phyloP scores from a whole-genome alignment of 2,113 vertebrate genomes.

The Sprattus sprattus region DNA sequence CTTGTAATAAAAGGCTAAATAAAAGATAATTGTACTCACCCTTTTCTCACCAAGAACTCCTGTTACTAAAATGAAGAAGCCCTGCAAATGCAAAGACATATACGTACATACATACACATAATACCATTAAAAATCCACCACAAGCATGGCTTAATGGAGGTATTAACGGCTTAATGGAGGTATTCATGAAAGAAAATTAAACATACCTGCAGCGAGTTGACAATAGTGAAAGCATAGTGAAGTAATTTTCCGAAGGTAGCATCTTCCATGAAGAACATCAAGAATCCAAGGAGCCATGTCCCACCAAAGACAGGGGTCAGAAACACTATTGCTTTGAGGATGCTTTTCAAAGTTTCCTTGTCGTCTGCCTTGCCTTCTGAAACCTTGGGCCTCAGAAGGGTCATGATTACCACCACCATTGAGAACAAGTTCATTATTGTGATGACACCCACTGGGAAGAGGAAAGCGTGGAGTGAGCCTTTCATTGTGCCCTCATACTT shows the following conservation, averaged over 20 bases:
- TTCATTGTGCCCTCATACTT: slow-evolving; percentile 61
- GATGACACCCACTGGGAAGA: slow-evolving; percentile 79
- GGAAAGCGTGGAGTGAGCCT: slow-evolving; percentile 81
- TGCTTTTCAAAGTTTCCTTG: slow-evolving; percentile 69
- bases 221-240: slow-evolving; percentile 68
- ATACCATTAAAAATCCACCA: neutral
- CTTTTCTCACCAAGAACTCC: slow-evolving; percentile 71
- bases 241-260: neutral
- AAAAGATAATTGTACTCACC: slow-evolving; percentile 51
- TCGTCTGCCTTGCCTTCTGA: slow-evolving; percentile 62
- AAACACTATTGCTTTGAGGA: slow-evolving; percentile 73
- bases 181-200: neutral
- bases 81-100: slow-evolving; percentile 57
- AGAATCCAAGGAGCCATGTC: slow-evolving; percentile 72
- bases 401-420: slow-evolving; percentile 82
- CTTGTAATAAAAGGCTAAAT: neutral
- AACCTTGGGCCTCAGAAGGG: slow-evolving; percentile 76
- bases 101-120: no score
- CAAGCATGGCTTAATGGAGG: neutral
- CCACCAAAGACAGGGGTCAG: slow-evolving; percentile 76
- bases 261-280: slow-evolving; percentile 9
- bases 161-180: no score
- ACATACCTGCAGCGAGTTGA: slow-evolving; percentile 78
- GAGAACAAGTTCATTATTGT: slow-evolving; percentile 81
- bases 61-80: slow-evolving; percentile 71